Evolutionary conservation across 2,888 invertebrate species (phyloP), one percentile per base, ranked within the genome.

Genomic region (Pristionchus japonicus): DNA sequence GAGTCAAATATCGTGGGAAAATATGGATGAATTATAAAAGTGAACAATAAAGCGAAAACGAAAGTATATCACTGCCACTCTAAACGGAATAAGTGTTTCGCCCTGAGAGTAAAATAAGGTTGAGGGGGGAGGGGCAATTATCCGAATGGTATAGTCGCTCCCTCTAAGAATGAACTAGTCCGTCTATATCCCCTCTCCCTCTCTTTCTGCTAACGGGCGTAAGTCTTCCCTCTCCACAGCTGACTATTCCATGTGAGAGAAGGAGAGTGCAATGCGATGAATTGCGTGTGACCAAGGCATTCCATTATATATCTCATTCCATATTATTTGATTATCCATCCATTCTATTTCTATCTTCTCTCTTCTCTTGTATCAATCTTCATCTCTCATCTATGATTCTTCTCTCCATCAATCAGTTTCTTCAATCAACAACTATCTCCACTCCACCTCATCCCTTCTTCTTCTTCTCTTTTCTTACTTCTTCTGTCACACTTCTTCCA

Each of bases 161-260:
- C 52, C 52, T 52, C n/a, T 34, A 20, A 80, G 27, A 34, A 27
- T 20, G n/a, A 13, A 80, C 7, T 40, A 43, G 77, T 80, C 77
- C 77, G 77, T 9, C 77, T 34, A 1, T 80, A 17, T 20, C 40
- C 47, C 43, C n/a, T 13, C 20, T 40, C 17, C 43, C 77, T 40
- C 43, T 80, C 47, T 80, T 20, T 80, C 77, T 43, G 47, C 77
- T 80, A 80, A 80, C 77, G 43, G 20, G n/a, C 77, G 27, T 17
- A 80, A 80, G 43, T 80, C 47, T n/a, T 43, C 77, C 11, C 77
- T 40, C 37, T 74, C 23, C 40, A 80, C 77, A 80, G 77, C 47
- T 80, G 77, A 80, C 47, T 70, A 70, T 70, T 70, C 70, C 70
- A 70, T 70, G 70, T 31, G 70, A 70, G 37, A 70, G n/a, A n/a